phyloP scores from a whole-genome alignment of 2,888 invertebrate species.

The Adela reaumurella region DNA sequence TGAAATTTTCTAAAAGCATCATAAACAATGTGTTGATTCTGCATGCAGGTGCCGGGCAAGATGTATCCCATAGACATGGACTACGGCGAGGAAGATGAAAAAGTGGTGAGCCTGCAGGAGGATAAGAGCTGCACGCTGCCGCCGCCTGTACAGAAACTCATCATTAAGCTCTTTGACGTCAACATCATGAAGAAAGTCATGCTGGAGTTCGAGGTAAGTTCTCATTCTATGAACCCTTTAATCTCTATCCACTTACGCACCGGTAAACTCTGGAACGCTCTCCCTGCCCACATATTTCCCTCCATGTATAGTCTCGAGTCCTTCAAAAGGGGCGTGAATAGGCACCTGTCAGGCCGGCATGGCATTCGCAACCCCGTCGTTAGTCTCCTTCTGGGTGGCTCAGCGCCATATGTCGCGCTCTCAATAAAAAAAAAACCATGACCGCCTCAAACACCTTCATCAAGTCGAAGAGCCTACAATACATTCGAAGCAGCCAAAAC shows the following conservation, averaged over 20 bases:
- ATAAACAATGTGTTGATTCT: too few relatives aligned
- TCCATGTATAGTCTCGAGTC: too few relatives aligned
- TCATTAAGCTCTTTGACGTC: constrained; percentile 87
- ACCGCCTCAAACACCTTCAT: background rate
- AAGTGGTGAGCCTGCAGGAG: constrained; percentile 34
- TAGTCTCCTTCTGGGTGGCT: too few relatives aligned
- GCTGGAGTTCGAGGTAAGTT: constrained; percentile 85
- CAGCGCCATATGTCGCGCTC: too few relatives aligned
- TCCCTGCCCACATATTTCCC: too few relatives aligned
- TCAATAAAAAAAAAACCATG: too few relatives aligned
- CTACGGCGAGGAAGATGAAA: constrained; percentile 61
- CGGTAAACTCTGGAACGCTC: too few relatives aligned
- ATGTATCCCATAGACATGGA: constrained; percentile 90
- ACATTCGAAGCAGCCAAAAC: too few relatives aligned
- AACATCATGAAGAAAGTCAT: constrained; percentile 88
- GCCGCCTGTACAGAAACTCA: constrained; percentile 74
- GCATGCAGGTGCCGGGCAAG: constrained; percentile 57
- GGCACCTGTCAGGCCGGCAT: too few relatives aligned
- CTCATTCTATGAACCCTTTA: too few relatives aligned
- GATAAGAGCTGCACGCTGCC: constrained; percentile 64
- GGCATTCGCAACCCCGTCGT: background rate
- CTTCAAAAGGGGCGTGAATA: too few relatives aligned
- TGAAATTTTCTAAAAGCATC: too few relatives aligned
- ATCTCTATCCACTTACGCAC: background rate
- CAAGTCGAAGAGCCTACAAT: background rate